phyloP scores from a whole-genome alignment of 2,797 vertebrate genomes.

The Zalophus californianus region DNA sequence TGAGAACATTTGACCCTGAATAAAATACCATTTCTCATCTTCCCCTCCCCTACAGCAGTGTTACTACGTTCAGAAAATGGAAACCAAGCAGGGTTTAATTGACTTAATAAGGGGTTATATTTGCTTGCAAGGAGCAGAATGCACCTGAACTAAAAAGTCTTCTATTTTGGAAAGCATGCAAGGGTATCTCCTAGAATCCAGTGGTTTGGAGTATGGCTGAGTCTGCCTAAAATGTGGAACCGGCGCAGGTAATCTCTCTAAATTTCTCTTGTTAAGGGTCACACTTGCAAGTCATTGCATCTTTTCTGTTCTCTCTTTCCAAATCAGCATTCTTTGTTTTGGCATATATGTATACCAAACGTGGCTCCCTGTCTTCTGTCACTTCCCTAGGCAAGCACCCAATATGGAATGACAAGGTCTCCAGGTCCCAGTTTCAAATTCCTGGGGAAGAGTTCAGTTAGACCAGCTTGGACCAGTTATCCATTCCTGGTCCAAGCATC shows the following conservation, averaged over 20 bases:
- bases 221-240: neutral
- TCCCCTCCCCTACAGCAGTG: neutral
- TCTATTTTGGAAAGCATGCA: neutral
- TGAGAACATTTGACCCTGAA: neutral
- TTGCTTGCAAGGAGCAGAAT: neutral
- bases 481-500: neutral
- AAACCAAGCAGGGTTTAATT: neutral
- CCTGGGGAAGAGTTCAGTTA: neutral
- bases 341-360: neutral
- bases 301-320: neutral
- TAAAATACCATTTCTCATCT: neutral
- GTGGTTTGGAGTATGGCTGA: neutral
- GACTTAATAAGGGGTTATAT: neutral
- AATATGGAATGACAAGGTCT: neutral
- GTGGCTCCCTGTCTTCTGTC: neutral
- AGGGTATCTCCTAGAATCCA: neutral
- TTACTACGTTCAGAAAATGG: neutral
- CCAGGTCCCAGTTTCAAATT: constrained; percentile 30
- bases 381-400: neutral
- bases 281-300: neutral
- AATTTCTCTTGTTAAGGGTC: neutral
- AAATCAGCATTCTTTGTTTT: neutral
- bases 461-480: neutral
- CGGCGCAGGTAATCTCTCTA: neutral
- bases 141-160: neutral